Conservation (phyloP, 2,797 vertebrate species). For the Sardinella longiceps region DNA sequence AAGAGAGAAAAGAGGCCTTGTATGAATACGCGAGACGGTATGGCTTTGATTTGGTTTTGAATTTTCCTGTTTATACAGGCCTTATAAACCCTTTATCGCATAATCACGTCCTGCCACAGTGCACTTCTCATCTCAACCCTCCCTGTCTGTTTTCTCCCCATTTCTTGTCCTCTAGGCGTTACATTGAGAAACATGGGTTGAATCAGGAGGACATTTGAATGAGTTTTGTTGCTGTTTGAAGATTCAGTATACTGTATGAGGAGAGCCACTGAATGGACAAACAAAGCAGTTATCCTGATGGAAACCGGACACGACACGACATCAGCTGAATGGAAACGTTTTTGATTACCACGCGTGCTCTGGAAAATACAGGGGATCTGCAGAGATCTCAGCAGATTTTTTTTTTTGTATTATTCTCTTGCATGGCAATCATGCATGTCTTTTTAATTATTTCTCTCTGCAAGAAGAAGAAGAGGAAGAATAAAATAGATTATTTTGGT, state of each 20-base stretch:
- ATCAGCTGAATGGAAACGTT: slow-evolving; percentile 44
- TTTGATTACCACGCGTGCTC: slow-evolving; percentile 50
- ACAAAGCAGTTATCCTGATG: slow-evolving; percentile 42
- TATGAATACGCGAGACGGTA: slow-evolving; percentile 92
- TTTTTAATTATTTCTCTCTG: slow-evolving; percentile 77
- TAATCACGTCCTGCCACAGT: background rate
- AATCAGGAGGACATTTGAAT: slow-evolving; percentile 72
- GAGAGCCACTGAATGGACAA: slow-evolving; percentile 53
- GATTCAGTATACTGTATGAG: slow-evolving; percentile 51
- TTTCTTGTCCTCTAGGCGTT: slow-evolving; percentile 66
- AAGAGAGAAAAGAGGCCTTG: slow-evolving; percentile 90
- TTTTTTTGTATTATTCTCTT: slow-evolving; percentile 65
- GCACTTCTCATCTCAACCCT: background rate
- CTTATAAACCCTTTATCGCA: background rate
- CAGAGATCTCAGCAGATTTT: slow-evolving; percentile 66
- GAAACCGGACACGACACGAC: background rate
- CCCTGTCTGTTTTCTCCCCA: slow-evolving; percentile 30
- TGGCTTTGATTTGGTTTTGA: too few species aligned
- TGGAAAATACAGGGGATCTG: slow-evolving; percentile 52
- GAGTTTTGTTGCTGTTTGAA: slow-evolving; percentile 37
- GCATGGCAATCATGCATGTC: slow-evolving; percentile 80
- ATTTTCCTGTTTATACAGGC: too few species aligned
- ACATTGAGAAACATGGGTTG: slow-evolving; percentile 79
- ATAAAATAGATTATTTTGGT: slow-evolving; percentile 79
- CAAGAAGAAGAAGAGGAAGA: slow-evolving; percentile 55